A percentile compares a stretch with the other conserved stretches of the same genome.
phyloP scores from a whole-genome alignment of 2,113 vertebrate genomes.

The Ammodytes dubius region DNA sequence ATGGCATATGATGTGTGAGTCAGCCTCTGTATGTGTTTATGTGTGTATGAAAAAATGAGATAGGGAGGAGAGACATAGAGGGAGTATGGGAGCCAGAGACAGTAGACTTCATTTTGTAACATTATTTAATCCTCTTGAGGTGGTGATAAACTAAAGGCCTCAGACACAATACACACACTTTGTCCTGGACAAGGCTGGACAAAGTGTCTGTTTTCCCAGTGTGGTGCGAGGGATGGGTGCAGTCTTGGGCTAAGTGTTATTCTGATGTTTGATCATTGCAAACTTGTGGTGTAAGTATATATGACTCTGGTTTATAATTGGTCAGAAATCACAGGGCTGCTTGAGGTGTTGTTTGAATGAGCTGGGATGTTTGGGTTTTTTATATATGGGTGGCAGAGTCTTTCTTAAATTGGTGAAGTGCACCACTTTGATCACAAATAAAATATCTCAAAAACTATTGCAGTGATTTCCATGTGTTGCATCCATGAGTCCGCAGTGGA shows the following conservation, averaged over 20 bases:
- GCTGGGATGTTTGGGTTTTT: not conserved
- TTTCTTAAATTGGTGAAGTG: not conserved
- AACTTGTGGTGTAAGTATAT: conserved; percentile 2
- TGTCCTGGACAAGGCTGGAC: not conserved
- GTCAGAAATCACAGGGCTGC: conserved; percentile 8
- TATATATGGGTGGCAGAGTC: not conserved
- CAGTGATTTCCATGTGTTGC: not conserved
- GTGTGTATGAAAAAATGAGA: conserved; percentile 41
- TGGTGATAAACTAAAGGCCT: conserved; percentile 59
- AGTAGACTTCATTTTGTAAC: conserved; percentile 65
- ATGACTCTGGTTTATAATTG: not conserved
- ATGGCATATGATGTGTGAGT: conserved; percentile 46
- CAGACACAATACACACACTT: conserved; percentile 21
- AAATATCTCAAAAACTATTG: not conserved
- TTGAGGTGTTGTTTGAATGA: conserved; percentile 5
- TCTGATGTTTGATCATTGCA: conserved; percentile 18
- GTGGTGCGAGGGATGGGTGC: conserved; percentile 28
- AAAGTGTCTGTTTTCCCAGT: conserved; percentile 36
- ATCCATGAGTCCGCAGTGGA: not conserved
- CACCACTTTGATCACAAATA: not conserved
- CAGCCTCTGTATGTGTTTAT: not conserved
- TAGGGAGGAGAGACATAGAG: conserved; percentile 45
- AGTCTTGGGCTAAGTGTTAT: conserved; percentile 9
- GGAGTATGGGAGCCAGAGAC: conserved; percentile 46
- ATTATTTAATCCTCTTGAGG: conserved; percentile 73